phyloP scores from a whole-genome alignment of 2,113 vertebrate species.

The Silurus meridionalis region DNA sequence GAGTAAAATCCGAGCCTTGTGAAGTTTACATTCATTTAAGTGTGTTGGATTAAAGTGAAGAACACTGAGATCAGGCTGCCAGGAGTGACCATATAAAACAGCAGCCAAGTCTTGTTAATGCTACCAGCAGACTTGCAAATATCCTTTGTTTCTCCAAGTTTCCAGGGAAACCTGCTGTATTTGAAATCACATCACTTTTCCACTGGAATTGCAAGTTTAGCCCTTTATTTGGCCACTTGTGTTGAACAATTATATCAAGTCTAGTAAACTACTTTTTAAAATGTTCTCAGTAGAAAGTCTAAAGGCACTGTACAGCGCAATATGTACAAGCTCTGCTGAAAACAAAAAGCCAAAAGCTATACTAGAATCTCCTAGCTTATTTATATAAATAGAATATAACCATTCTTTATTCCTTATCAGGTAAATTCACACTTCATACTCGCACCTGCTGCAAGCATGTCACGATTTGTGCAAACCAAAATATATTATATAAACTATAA shows the following conservation, averaged over 20 bases:
- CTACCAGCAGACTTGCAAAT: neutral
- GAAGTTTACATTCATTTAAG: constrained; percentile 31
- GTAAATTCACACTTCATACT: neutral
- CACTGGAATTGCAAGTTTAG: constrained; percentile 10
- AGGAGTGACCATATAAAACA: constrained; percentile 33
- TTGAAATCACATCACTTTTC: constrained; percentile 46
- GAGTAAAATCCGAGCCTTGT: neutral
- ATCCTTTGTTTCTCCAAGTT: neutral
- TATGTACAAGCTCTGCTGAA: neutral
- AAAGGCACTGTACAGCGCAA: neutral
- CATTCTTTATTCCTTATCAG: neutral
- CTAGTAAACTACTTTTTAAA: neutral
- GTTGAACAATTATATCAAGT: neutral
- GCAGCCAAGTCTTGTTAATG: constrained; percentile 37
- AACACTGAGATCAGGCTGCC: constrained; percentile 10
- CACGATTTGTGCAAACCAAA: neutral
- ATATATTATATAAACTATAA: too few relatives aligned
- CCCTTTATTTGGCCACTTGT: constrained; percentile 12
- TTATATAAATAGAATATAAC: neutral
- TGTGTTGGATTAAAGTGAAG: constrained; percentile 3
- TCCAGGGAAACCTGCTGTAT: constrained; percentile 42
- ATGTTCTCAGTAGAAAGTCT: neutral
- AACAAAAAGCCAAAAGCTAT: neutral
- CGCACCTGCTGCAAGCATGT: neutral
- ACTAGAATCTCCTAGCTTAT: neutral